Conservation (phyloP, 2,888 invertebrate genomes). For the Barypeithes pellucidus region DNA sequence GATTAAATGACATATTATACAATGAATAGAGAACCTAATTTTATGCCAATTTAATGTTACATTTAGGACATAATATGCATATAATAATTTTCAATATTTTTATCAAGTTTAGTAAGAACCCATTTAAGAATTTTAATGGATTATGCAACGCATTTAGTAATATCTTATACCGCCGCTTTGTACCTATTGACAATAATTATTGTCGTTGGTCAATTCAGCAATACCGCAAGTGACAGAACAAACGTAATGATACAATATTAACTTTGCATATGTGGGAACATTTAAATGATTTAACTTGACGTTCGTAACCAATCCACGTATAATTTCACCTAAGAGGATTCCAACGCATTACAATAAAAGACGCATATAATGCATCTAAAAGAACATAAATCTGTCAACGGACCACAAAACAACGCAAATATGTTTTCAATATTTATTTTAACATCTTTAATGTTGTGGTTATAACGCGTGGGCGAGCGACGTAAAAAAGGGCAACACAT, state of each 20-base stretch:
- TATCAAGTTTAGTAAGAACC: neutral
- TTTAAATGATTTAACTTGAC: slow-evolving; percentile 28
- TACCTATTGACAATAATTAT: slow-evolving; percentile 15
- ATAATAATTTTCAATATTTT: neutral
- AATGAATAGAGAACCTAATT: slow-evolving; percentile 2
- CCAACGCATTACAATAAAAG: slow-evolving; percentile 32
- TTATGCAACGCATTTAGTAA: neutral
- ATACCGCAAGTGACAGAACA: slow-evolving; percentile 20
- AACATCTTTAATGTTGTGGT: slow-evolving; percentile 25
- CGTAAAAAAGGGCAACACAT: slow-evolving; percentile 33
- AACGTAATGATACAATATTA: slow-evolving; percentile 28
- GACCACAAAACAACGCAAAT: slow-evolving; percentile 18
- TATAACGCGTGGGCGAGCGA: slow-evolving; percentile 27
- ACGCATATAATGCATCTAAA: slow-evolving; percentile 31
- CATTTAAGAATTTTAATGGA: neutral
- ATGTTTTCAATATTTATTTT: slow-evolving; percentile 34
- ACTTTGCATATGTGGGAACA: slow-evolving; percentile 18
- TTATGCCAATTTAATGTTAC: slow-evolving; percentile 16
- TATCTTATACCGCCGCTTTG: neutral
- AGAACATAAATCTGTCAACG: slow-evolving; percentile 30
- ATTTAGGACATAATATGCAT: neutral
- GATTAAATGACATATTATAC: slow-evolving; percentile 9
- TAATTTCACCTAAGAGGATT: slow-evolving; percentile 31
- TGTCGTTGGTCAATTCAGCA: slow-evolving; percentile 3
- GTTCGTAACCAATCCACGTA: slow-evolving; percentile 31